phyloP scores from a whole-genome alignment of 2,113 vertebrate genomes.

The Dipodomys ordii region DNA sequence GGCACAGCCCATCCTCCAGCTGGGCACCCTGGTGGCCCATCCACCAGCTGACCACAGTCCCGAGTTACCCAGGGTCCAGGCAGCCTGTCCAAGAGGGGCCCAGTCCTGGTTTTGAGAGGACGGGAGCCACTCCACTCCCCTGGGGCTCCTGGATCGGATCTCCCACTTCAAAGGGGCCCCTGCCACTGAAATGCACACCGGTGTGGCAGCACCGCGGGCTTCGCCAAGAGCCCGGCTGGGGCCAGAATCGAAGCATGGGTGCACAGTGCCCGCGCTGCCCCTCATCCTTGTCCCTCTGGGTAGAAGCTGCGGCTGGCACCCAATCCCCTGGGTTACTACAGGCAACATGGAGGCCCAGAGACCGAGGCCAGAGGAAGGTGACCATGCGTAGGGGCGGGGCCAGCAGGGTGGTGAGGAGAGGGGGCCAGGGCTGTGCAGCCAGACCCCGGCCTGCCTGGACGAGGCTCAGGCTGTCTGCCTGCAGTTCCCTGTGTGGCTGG shows the following conservation, averaged over 20 bases:
- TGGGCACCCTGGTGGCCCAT: neutral
- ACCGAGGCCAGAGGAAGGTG: neutral
- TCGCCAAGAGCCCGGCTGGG: neutral
- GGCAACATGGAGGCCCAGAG: no score
- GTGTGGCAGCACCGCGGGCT: neutral
- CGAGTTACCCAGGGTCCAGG: neutral
- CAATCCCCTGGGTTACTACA: neutral
- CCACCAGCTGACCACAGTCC: neutral
- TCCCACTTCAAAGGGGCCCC: conserved; percentile 70
- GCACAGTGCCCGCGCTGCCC: neutral
- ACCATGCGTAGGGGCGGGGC: neutral
- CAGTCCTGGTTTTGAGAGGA: neutral
- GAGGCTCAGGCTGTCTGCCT: neutral
- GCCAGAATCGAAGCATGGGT: neutral
- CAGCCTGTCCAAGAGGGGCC: neutral
- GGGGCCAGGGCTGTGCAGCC: neutral
- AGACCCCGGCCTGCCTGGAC: neutral
- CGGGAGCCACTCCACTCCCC: neutral
- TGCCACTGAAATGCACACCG: conserved; percentile 59
- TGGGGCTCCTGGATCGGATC: conserved; percentile 47
- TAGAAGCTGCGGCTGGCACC: neutral
- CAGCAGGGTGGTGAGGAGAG: neutral
- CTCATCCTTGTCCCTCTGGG: accelerated
- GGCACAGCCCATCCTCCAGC: no score
- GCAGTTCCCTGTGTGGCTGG: neutral